A percentile compares a stretch with the other conserved stretches of the same genome.
Evolutionary conservation across 2,888 invertebrate species (phyloP).

Genomic region (Rhyacophila evoluta): DNA sequence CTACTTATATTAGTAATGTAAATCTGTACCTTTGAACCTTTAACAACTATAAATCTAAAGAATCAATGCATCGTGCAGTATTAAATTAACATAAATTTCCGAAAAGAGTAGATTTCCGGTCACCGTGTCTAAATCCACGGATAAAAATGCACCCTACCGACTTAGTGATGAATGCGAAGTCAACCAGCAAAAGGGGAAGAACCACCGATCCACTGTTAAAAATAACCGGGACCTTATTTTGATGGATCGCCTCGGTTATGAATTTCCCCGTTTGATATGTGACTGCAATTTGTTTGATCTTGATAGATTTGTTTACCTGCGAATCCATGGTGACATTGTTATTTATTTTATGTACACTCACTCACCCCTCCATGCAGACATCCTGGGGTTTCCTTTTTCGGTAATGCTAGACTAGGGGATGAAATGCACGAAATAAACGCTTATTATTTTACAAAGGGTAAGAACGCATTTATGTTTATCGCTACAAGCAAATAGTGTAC

Average conservation of each 20-base stretch:
- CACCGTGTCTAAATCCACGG: not conserved
- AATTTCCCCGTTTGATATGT: conserved; percentile 47
- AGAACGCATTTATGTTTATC: not conserved
- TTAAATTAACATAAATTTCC: too few relatives aligned
- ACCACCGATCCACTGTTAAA: not conserved
- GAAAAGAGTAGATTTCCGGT: not conserved
- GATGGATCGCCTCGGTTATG: conserved; percentile 39
- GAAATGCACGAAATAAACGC: not conserved
- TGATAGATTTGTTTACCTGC: conserved; percentile 48
- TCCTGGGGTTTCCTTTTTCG: conserved; percentile 25
- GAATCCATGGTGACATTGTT: conserved; percentile 39
- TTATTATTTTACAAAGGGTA: conserved; percentile 14
- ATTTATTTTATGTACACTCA: conserved; percentile 23
- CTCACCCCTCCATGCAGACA: not conserved
- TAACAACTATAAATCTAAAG: too few relatives aligned
- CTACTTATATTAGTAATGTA: too few relatives aligned
- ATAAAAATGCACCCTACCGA: not conserved
- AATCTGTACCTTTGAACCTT: too few relatives aligned
- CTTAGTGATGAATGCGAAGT: conserved; percentile 8
- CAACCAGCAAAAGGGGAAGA: conserved; percentile 12
- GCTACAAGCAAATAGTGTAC: not conserved
- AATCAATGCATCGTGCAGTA: too few relatives aligned
- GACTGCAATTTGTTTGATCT: conserved; percentile 53
- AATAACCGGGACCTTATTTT: conserved; percentile 20
- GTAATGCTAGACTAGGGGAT: not conserved